Evolutionary conservation across 2,113 vertebrate genomes (phyloP).

Genomic region (Cercocebus atys): DNA sequence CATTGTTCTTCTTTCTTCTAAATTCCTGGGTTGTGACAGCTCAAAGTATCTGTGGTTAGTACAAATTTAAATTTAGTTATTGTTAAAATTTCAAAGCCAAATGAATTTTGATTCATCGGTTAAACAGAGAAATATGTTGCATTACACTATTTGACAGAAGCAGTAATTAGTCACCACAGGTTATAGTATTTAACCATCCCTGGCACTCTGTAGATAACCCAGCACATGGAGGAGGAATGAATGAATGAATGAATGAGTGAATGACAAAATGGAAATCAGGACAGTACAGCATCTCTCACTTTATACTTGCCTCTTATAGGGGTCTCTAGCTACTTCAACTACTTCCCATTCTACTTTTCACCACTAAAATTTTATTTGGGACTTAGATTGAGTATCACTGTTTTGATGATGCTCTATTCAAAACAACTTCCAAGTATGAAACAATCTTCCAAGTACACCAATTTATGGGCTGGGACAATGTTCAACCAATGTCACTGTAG

Average conservation of each 20-base stretch:
- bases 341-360: not conserved
- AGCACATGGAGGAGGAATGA: not conserved
- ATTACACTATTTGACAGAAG: not conserved
- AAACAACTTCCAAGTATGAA: not conserved
- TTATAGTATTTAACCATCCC: not conserved
- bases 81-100: slow-evolving; percentile 50
- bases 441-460: not conserved
- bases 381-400: not conserved
- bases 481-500: not conserved
- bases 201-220: not conserved
- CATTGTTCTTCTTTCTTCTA: not conserved
- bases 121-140: slow-evolving; percentile 31
- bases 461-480: not conserved
- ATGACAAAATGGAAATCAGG: not conserved
- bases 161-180: not conserved
- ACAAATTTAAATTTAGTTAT: not conserved
- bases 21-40: not conserved
- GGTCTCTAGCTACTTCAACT: not conserved
- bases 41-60: not conserved
- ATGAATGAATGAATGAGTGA: not conserved
- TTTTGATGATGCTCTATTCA: not conserved
- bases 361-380: not conserved
- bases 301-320: not conserved
- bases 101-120: slow-evolving; percentile 49
- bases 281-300: not conserved